Base-by-base conservation (phyloP, 2,797 vertebrate species). In the Sebastes steindachneri region DNA sequence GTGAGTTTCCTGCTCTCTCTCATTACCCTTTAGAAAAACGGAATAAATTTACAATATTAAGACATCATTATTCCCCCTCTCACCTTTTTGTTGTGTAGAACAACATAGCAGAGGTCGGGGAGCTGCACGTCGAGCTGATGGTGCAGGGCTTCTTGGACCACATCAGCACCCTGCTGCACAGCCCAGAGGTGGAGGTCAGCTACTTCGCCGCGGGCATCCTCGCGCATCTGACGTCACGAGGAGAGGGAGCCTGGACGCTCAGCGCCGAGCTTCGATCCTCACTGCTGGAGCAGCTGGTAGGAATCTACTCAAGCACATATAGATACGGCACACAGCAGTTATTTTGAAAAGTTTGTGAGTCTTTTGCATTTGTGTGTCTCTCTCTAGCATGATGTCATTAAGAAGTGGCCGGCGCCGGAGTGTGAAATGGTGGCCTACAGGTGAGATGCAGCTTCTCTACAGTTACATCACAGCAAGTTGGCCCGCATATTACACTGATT, bases 381-480 rank as follows among this genome's bases (percentile, higher is more conserved):
- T 94, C 80, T 94, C 80, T 82, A 99, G 99, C 98, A 99, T 86
- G 95, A 96, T 80, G 97, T 97, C 82, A 99, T 99, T 89, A 97
- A 98, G 93, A 97, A 98, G 90, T 99, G 99, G 99, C 98, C 98
- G 8, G 96, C 98, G 1, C 99, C 98, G 1, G 98, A 99, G 51
- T 99, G 98, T 94, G 98, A 99, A 93, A 99, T 99, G 99, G 99
- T 99, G 88, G 98, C 98, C 33, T 99, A 99, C 96, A 99, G 99
- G 99, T 99, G 95, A 96, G 82, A 71, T 45, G 7, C 65, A 62
- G n/a, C 8, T 15, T 60, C 53, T 77, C 4, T 28, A 7, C 26
- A 21, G 8, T n/a, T 10, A 9, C 45, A 66, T 53, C 1, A 37
- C 37, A 4, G 14, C 9, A 48, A 3, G n/a, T 26, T n/a, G 41